phyloP scores from a whole-genome alignment of 2,888 invertebrate genomes.

The Petrolisthes manimaculis region DNA sequence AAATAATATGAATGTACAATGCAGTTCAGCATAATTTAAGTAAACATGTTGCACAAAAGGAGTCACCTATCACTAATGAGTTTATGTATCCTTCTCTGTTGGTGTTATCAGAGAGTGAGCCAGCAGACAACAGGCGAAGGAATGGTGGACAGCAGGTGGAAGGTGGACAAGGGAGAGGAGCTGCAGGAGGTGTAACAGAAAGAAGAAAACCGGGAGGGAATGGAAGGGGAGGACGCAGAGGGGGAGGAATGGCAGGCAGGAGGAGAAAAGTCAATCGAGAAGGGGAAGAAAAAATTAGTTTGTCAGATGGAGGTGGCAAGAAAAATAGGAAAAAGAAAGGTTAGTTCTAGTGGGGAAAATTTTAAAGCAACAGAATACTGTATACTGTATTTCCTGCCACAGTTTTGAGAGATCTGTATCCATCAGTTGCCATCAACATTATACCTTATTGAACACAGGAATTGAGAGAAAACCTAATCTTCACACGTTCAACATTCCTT shows the following conservation, averaged over 20 bases:
- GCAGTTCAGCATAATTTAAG: neutral
- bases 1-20: neutral
- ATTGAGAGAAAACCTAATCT: too few relatives aligned
- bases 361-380: too few relatives aligned
- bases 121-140: neutral
- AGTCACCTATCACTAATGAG: too few relatives aligned
- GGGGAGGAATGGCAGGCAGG: neutral
- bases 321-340: conserved; percentile 70
- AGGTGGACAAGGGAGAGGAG: neutral
- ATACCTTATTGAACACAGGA: too few relatives aligned
- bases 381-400: neutral
- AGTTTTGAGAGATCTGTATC: too few relatives aligned
- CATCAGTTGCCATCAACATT: too few relatives aligned
- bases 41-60: neutral
- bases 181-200: neutral
- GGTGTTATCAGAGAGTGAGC: conserved; percentile 30
- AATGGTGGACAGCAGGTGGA: neutral
- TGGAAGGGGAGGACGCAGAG: neutral
- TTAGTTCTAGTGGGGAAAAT: neutral
- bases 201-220: neutral
- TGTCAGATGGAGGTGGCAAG: conserved; percentile 69
- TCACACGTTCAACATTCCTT: too few relatives aligned
- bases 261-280: conserved; percentile 21
- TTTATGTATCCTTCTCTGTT: too few relatives aligned
- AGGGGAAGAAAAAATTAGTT: conserved; percentile 67